Base-by-base conservation (phyloP, 2,113 vertebrate genomes). In the Eulemur macaco region DNA sequence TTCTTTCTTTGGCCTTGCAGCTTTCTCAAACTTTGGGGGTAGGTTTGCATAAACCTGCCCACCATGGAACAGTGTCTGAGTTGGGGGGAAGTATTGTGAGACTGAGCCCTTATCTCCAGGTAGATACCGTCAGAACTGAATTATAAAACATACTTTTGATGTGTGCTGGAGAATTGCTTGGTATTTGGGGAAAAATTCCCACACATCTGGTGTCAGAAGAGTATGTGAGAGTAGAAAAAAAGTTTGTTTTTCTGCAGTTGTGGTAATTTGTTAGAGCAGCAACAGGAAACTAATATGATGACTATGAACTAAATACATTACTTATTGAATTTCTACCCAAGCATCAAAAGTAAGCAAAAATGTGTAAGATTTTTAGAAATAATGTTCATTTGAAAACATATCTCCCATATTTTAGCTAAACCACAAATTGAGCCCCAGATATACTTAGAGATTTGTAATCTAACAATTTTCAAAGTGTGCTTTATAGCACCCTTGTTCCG, bases 301-400 rank as follows among this genome's bases (percentile, higher is more conserved):
- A 58, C 77, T 68, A 63, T 42, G 3, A 87, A 74, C 9, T 68
- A 58, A 84, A 73, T 77, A 63, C 20, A 42, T 31, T 71, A 86
- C 37, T 87, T 87, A 63, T 29, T 63, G 0, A 80, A 88, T 69
- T 87, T 88, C 64, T 71, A 96, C 3, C 20, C 15, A 85, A 7
- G 7, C n/a, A 37, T 47, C 54, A 89, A 95, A 58, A 84, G 39
- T 58, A 89, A 60, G 39, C 15, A 89, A 83, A 95, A 89, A 47
- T 69, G 1, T 66, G 37, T 74, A 29, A 66, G 52, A 82, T 31
- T 85, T 84, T 86, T 63, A 83, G 11, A 96, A 90, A 80, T 54
- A 74, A 91, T 39, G 47, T 12, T 93, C 18, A 89, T 52, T 76
- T 95, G 29, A 90, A 96, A 92, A 90, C 6, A 31, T 31, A 92